phyloP scores from a whole-genome alignment of 2,888 invertebrate genomes.

The Ormyrus rosae region DNA sequence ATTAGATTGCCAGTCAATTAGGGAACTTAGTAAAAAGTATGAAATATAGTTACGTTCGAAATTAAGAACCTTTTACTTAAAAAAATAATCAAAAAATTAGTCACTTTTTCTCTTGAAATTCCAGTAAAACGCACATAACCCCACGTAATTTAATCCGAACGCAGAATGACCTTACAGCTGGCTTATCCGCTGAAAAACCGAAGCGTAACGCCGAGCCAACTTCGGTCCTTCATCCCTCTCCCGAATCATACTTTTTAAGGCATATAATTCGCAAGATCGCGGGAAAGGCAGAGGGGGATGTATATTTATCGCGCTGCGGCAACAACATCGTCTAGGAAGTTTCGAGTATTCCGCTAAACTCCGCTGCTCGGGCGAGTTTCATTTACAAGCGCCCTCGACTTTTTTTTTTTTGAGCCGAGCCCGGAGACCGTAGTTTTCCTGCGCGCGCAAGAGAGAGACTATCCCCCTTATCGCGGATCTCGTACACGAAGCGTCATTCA shows the following conservation, averaged over 20 bases:
- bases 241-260: constrained; percentile 5
- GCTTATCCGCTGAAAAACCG: no score
- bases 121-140: no score
- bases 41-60: no score
- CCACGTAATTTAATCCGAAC: no score
- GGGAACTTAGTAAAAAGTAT: no score
- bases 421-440: no score
- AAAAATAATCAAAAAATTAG: not conserved
- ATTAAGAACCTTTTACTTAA: no score
- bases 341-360: constrained; percentile 26
- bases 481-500: constrained; percentile 56
- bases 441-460: not conserved
- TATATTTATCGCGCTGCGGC: constrained; percentile 43
- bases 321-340: constrained; percentile 48
- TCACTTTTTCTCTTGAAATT: not conserved
- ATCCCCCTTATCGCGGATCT: constrained; percentile 49
- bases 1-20: no score
- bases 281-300: constrained; percentile 14
- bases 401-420: no score
- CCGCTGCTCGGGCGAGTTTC: constrained; percentile 22
- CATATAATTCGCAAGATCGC: constrained; percentile 19
- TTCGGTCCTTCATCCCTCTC: constrained; percentile 16
- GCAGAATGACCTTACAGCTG: no score
- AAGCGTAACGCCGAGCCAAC: not conserved
- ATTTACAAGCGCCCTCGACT: constrained; percentile 43